Evolutionary conservation across 2,888 invertebrate species (phyloP).

Genomic region (Eupelmus urozonus): DNA sequence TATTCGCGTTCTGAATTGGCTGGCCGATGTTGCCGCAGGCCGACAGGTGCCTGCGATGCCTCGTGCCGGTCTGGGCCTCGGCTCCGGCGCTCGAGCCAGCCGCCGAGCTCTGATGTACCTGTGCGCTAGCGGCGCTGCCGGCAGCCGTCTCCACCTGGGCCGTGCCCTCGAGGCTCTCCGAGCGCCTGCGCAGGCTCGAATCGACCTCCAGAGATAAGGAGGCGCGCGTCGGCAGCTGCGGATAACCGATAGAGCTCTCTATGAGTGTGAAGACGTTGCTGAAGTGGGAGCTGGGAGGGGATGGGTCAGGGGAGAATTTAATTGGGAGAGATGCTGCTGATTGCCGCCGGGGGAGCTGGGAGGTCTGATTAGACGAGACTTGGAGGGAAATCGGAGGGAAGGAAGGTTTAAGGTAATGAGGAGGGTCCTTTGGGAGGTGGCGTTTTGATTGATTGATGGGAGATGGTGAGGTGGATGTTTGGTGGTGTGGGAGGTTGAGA

Average conservation of each 20-base stretch:
- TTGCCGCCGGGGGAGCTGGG: too few relatives aligned
- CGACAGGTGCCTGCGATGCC: constrained; percentile 80
- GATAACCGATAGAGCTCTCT: not conserved
- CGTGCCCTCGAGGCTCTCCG: constrained; percentile 82
- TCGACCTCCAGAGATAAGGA: constrained; percentile 82
- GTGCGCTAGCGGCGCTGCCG: not conserved
- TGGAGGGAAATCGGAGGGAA: too few relatives aligned
- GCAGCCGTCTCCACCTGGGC: constrained; percentile 75
- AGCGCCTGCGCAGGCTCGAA: constrained; percentile 77
- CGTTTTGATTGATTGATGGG: too few relatives aligned
- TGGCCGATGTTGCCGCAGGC: constrained; percentile 78
- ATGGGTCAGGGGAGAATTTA: not conserved
- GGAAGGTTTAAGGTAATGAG: too few relatives aligned
- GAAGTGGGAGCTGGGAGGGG: not conserved
- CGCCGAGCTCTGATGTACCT: not conserved
- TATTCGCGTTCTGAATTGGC: constrained; percentile 67
- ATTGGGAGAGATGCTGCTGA: not conserved
- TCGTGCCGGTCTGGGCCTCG: constrained; percentile 61
- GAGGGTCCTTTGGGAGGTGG: too few relatives aligned
- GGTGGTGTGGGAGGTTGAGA: too few relatives aligned
- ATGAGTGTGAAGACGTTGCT: not conserved
- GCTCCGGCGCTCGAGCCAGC: not conserved
- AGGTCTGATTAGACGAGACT: too few relatives aligned
- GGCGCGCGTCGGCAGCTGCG: constrained; percentile 80
- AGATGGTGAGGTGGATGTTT: too few relatives aligned